Percentiles rank a stretch among this genome's conserved stretches.
Conservation (phyloP, 2,888 invertebrate genomes). For the Drosophila mimica region DNA sequence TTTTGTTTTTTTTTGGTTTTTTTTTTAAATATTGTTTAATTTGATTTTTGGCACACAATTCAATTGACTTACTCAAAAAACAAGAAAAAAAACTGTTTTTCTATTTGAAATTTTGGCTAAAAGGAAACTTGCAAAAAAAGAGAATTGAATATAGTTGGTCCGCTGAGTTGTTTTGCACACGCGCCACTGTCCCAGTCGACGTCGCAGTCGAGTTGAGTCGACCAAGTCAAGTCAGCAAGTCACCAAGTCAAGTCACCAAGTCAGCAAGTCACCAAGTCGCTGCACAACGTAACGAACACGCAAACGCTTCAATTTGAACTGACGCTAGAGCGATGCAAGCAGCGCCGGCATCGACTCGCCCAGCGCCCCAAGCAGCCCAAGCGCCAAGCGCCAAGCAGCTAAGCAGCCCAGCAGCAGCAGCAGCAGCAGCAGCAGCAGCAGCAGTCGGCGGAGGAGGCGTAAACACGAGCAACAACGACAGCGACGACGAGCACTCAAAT, state of each 20-base stretch:
- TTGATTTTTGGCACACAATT: slow-evolving; percentile 29
- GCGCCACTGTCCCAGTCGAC: slow-evolving; percentile 41
- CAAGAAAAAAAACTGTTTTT: slow-evolving; percentile 37
- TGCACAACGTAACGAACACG: slow-evolving; percentile 81
- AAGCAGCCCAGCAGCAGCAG: slow-evolving; percentile 26
- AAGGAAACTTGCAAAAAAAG: slow-evolving; percentile 8
- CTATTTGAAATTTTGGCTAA: slow-evolving; percentile 5
- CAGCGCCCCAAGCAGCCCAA: slow-evolving; percentile 44
- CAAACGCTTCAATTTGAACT: slow-evolving; percentile 84
- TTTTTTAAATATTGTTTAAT: not conserved
- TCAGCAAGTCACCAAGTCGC: slow-evolving; percentile 25
- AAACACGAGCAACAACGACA: slow-evolving; percentile 5
- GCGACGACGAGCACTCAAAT: slow-evolving; percentile 9
- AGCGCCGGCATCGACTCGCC: slow-evolving; percentile 63
- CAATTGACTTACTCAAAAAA: slow-evolving; percentile 53
- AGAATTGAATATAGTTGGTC: slow-evolving; percentile 3
- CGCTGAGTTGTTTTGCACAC: slow-evolving; percentile 50
- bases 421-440: slow-evolving; percentile 17
- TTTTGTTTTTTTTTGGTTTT: not conserved
- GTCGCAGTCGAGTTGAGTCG: slow-evolving; percentile 17
- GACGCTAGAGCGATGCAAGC: slow-evolving; percentile 55
- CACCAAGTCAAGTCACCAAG: slow-evolving; percentile 3
- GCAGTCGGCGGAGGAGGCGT: slow-evolving; percentile 36
- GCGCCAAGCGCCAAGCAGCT: slow-evolving; percentile 24
- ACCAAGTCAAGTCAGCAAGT: slow-evolving; percentile 4